Conservation (phyloP, 2,888 invertebrate genomes). For the Ormyrus labotus region DNA sequence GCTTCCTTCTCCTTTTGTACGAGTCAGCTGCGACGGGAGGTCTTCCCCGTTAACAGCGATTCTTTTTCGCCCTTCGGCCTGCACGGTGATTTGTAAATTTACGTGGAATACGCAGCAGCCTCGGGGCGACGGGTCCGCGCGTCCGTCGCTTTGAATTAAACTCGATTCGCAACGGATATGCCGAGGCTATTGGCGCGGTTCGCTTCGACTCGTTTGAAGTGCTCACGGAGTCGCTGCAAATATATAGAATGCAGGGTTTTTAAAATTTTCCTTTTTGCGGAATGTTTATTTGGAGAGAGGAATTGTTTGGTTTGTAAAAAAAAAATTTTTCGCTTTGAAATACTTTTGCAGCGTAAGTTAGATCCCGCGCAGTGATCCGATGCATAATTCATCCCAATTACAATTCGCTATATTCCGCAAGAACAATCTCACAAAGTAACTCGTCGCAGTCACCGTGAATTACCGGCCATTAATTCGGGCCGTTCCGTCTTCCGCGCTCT, state of each 20-base stretch:
- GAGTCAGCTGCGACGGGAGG: too few relatives aligned
- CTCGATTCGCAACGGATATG: constrained; percentile 1
- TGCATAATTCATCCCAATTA: constrained; percentile 28
- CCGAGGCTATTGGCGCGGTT: constrained; percentile 1
- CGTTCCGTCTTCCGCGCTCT: not conserved
- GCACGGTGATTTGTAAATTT: constrained; percentile 12
- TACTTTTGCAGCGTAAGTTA: too few relatives aligned
- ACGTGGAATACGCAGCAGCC: not conserved
- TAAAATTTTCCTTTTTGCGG: too few relatives aligned
- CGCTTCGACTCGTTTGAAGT: not conserved
- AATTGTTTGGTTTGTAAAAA: too few relatives aligned
- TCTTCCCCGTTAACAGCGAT: too few relatives aligned
- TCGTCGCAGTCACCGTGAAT: not conserved
- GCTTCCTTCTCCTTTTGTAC: too few relatives aligned
- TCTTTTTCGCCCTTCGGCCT: not conserved
- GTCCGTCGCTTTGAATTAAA: constrained; percentile 27
- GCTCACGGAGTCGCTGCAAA: too few relatives aligned
- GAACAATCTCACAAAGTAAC: not conserved
- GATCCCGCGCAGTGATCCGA: not conserved
- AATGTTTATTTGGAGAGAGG: too few relatives aligned
- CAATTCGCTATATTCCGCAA: not conserved
- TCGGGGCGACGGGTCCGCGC: not conserved
- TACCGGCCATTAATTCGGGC: constrained; percentile 2
- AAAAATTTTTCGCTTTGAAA: too few relatives aligned
- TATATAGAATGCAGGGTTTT: too few relatives aligned